Base-by-base conservation (phyloP, 2,113 vertebrate species). In the Calyptomena viridis region DNA sequence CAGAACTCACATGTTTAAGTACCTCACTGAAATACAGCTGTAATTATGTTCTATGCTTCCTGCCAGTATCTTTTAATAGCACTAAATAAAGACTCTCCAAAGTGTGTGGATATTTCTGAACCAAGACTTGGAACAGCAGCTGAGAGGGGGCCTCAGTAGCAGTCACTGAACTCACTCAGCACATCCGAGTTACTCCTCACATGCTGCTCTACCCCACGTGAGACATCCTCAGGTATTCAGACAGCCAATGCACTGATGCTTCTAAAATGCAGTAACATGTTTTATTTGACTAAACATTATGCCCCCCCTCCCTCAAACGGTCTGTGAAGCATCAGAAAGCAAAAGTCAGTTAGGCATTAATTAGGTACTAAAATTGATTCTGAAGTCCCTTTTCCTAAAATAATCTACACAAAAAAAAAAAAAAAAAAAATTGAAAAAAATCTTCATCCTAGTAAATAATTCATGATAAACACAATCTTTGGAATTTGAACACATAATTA, bases 401-500 rank as follows among this genome's bases (percentile, higher is more conserved):
- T 68, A 67, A 76, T 82, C 94, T 66, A 76, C 28, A 84, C 18
- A 30, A 84, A 42, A 87, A 74, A 62, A 91, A 74, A 89, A 67
- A 90, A n/a, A n/a, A n/a, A 40, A 89, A 77, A 63, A 90, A 73
- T 42, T 24, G 58, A 93, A 47, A 62, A 91, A 89, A 80, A 59
- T 58, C 93, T 95, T 96, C 90, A 95, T 80, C 94, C 94, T 93
- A 80, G 93, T 97, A 97, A 97, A 96, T 97, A 97, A 97, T 97
- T 96, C 71, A 97, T 89, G 37, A 87, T 85, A 92, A 97, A 97
- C 95, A 97, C 94, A 92, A 94, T 82, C 90, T 95, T 71, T 87
- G 93, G 96, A 97, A 97, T 95, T 95, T 77, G 80, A 97, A 97
- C 93, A 97, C 94, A 96, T 95, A 97, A 97, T 97, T 96, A 97